Base-by-base conservation (phyloP, 2,797 vertebrate species). In the Malurus splendens region DNA sequence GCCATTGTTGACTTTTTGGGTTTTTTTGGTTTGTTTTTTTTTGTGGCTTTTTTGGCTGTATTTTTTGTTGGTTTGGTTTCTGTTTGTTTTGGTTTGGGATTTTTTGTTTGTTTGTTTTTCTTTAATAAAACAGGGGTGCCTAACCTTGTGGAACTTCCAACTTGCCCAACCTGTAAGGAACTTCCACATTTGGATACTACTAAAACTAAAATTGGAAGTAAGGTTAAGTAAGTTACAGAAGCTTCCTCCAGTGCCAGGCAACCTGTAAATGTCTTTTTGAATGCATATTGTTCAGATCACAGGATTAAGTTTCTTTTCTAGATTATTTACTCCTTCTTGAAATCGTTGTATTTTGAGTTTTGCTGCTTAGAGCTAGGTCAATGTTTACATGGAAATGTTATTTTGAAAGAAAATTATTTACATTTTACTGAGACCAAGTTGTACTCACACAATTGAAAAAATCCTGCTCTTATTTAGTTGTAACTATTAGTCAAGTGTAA, bases 341-440 rank as follows among this genome's bases (percentile, higher is more conserved):
- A 82, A 82, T 50, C 10, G 36, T 12, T 67, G 55, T 56, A 62
- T 32, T 88, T 79, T 66, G 9, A 6, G 8, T 19, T 56, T 91
- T 82, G 72, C 76, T 88, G 71, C 84, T 84, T 79, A 78, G 60
- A 88, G n/a, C n/a, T 51, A 56, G 14, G 41, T 76, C 14, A 89
- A 6, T 12, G 33, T 89, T 87, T 89, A 89, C 9, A 62, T 0
- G 0, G 23, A 86, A 87, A 68, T 62, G 51, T 57, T 91, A 57
- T 24, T 92, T 65, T 75, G 55, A 83, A 93, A 66, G 8, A 74
- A 85, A 84, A 68, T 42, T 61, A 80, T 87, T 94, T 94, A 72
- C 15, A 65, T 65, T 90, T 87, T 57, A 65, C 45, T 25, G 20
- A 64, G 67, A 87, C 67, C 3, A 3, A 36, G 8, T 18, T 77